Evolutionary conservation across 1,140 invertebrate genomes (phyloP), one percentile per base, ranked within the genome.

Genomic region (Heliconius eleuchia): DNA sequence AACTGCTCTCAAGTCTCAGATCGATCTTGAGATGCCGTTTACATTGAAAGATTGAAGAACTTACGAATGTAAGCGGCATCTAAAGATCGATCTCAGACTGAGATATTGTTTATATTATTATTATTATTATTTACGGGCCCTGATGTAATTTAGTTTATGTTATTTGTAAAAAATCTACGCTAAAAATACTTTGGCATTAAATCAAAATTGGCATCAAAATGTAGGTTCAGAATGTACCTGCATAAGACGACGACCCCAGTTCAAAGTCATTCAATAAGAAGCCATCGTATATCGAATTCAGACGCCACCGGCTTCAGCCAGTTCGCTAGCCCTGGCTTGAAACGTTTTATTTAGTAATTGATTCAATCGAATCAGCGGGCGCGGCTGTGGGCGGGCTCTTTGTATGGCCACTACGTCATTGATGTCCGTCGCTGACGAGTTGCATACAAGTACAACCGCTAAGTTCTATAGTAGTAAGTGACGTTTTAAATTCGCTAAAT

Each of bases 321-420:
- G 23, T 11, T 66, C 3, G 76, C 18, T 52, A 84, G n/a, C 83
- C 83, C 80, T 84, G 50, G 50, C n/a, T 19, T 71, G 42, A 30
- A 52, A 74, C 74, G 75, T 57, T 71, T 83, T 81, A 85, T 79
- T 79, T 60, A 74, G 78, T 85, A 83, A 86, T 84, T 82, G 83
- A 75, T 82, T 84, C 76, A 80, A 86, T 85, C 79, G 84, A 78
- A 80, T 78, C 52, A 37, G 83, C 74, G 83, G 86, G 85, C 78
- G 78, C 83, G 86, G 73, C 79, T 77, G 84, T 86, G 81, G 84
- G 85, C 81, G 84, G 76, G 60, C 60, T 27, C 30, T 57, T 13
- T 30, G 11, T 66, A 66, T 30, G 27, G 9, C 4, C 60, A 66
- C 27, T 66, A 66, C 60, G 60, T 66, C 60, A 66, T 30, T 30